phyloP scores from a whole-genome alignment of 2,888 invertebrate species.

The Andrena praecox region DNA sequence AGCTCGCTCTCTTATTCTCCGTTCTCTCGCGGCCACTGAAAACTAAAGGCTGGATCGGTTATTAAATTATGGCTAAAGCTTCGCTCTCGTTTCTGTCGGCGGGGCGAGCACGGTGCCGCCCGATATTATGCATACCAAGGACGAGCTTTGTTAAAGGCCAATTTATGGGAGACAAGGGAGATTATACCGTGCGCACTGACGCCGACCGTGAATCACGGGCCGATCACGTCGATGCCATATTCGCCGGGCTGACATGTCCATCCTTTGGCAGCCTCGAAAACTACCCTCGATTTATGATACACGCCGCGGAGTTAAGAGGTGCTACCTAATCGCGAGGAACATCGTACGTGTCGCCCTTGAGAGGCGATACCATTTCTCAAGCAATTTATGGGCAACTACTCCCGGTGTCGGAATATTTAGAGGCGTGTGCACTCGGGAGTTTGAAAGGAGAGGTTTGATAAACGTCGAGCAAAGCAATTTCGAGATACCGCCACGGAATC shows the following conservation, averaged over 20 bases:
- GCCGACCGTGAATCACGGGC: conserved; percentile 44
- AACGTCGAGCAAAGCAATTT: no score
- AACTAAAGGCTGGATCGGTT: conserved; percentile 77
- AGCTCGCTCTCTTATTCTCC: conserved; percentile 55
- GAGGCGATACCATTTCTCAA: background rate
- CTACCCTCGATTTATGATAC: conserved; percentile 23
- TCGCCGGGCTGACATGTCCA: conserved; percentile 50
- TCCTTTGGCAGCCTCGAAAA: conserved; percentile 1
- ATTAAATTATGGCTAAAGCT: conserved; percentile 79
- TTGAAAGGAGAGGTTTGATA: no score
- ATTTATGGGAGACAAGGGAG: conserved; percentile 63
- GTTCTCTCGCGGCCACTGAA: conserved; percentile 54
- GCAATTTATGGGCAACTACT: conserved; percentile 23
- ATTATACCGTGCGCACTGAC: conserved; percentile 44
- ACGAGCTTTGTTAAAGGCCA: conserved; percentile 65
- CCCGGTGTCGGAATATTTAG: background rate
- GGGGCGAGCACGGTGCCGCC: conserved; percentile 72
- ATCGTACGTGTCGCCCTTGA: conserved; percentile 31
- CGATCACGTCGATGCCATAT: conserved; percentile 45
- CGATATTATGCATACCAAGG: conserved; percentile 70
- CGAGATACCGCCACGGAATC: no score
- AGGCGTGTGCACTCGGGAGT: background rate
- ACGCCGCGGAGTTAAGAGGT: conserved; percentile 27
- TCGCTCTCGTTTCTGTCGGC: conserved; percentile 72
- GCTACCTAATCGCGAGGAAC: conserved; percentile 17